Base-by-base conservation (phyloP, 2,888 invertebrate species). In the Lasioglossum villosulum region DNA sequence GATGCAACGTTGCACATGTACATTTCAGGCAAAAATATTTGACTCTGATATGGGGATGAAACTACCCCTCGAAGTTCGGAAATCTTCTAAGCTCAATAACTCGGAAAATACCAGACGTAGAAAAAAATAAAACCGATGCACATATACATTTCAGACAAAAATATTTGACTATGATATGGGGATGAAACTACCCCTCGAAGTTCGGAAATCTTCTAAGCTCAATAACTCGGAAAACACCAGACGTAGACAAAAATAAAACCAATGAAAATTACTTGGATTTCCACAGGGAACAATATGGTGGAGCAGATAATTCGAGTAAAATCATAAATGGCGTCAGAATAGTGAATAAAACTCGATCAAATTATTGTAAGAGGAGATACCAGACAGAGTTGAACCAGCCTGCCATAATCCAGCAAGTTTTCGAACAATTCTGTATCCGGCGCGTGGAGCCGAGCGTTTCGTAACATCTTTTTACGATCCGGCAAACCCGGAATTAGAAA, bases 401-500 rank as follows among this genome's bases (percentile, higher is more conserved):
- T 52, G 6, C 23, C 48, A 19, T 14, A 14, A 6, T 48, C 48
- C 23, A 23, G 8, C 2, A 23, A 2, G 23, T 8, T 5, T 45
- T 4, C 6, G 19, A 2, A 2, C 19, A 48, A 23, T 5, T 19
- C 48, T 48, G 48, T 48, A 48, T 52, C 52, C 14, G 39, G 42
- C 27, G 27, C 27, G 39, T 27, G 71, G n/a, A 16, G 45, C 16
- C 77, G 72, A 70, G 70, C 56, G 73, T 79, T 73, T 63, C 72
- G 68, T 71, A 73, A 68, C 42, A 66, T 79, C 59, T 16, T 66
- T 72, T 63, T 80, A 27, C 42, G 30, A 52, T 80, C 78, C 66
- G 80, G 56, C 80, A 66, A 56, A 66, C 75, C 42, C 80, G 87
- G 84, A 82, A 91, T 90, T 90, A 87, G 87, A 88, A 85, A 83